These are phyloP conservation scores for Anagyrus pseudococci DNA, from an alignment of 2,888 invertebrate genomes.

Conservation along the genomic window DNA sequence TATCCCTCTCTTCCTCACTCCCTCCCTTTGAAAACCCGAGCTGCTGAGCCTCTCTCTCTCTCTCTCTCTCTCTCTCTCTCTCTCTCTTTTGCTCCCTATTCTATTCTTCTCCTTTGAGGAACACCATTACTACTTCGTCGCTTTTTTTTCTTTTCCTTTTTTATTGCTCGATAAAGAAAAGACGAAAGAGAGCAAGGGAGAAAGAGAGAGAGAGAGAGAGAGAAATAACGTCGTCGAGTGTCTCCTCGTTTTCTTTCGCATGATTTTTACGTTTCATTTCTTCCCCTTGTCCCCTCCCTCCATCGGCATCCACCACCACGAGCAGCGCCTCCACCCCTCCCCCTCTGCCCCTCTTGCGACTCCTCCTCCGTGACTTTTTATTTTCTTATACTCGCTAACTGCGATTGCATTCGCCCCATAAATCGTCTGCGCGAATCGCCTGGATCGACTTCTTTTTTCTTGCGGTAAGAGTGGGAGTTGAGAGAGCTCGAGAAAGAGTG, in stretches of 20 bases:
- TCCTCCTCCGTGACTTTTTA: slow-evolving; percentile 5
- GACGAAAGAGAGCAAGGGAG: background rate
- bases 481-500: slow-evolving; percentile 5
- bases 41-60: slow-evolving; percentile 2
- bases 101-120: no score
- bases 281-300: slow-evolving; percentile 23
- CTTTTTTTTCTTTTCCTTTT: no score
- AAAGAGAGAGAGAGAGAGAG: slow-evolving; percentile 6
- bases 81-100: no score
- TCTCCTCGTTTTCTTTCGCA: slow-evolving; percentile 28
- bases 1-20: background rate
- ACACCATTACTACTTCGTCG: no score
- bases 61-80: slow-evolving; percentile 4
- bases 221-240: slow-evolving; percentile 42
- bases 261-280: slow-evolving; percentile 29
- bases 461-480: no score
- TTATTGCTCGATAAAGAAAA: background rate
- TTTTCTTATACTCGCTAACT: slow-evolving; percentile 29
- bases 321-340: no score
- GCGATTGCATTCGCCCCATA: slow-evolving; percentile 33
- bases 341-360: slow-evolving; percentile 16
- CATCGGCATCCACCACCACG: no score
- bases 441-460: slow-evolving; percentile 28
- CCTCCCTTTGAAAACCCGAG: slow-evolving; percentile 7
- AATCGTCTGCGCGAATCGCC: slow-evolving; percentile 35